Evolutionary conservation across 2,888 invertebrate species (phyloP), one percentile per base, ranked within the genome.

Genomic region (Eucera pruinosa): DNA sequence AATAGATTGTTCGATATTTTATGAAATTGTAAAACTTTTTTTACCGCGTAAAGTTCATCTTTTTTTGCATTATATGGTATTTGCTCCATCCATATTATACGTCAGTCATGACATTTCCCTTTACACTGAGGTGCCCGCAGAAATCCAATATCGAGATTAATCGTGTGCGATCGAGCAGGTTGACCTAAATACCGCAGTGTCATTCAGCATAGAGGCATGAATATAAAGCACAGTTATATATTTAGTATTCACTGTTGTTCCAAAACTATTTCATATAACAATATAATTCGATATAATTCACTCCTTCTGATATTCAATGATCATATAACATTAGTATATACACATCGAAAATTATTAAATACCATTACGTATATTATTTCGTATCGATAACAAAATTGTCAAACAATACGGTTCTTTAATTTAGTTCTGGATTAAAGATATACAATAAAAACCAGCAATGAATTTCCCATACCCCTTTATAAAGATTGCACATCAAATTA

Each of bases 61-160:
- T n/a, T 18, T 11, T 27, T n/a, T 20, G 0, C 6, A 45, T 15
- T 43, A 7, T 33, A 33, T 7, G 33, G 36, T 27, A 11, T 33
- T 41, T 30, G 11, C 11, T 62, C 73, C n/a, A 15, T 15, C 60
- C 57, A n/a, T 43, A 39, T 2, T n/a, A 33, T 48, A 67, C 75
- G 68, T 69, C 57, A 73, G 39, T 68, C 33, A 77, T 77, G 70
- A 70, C 67, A 80, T 73, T 80, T 70, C 36, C 57, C 52, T 73
- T 72, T 69, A 50, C 43, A 69, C 11, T 23, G 27, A 60, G 47
- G 18, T 68, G 65, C 47, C 65, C 47, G 27, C 65, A 45, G 72
- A 81, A 81, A 81, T 80, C 65, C 77, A 77, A 81, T 81, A 77
- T 74, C 61, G 61, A 73, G 69, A 70, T 77, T 67, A 81, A 80